phyloP scores from a whole-genome alignment of 2,888 invertebrate species.

The Aelia acuminata region DNA sequence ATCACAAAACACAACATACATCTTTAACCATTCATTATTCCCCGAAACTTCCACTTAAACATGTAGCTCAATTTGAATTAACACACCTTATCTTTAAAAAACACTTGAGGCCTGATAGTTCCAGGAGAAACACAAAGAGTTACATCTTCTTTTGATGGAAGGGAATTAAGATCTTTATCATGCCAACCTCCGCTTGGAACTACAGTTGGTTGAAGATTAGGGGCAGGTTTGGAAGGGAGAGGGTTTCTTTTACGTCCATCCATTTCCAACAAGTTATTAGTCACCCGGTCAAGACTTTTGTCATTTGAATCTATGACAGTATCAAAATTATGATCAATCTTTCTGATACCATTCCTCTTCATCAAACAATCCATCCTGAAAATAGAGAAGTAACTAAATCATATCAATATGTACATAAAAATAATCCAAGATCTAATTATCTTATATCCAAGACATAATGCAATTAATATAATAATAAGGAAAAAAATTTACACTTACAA shows the following conservation, averaged over 20 bases:
- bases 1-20: not conserved
- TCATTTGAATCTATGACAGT: slow-evolving; percentile 63
- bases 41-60: not conserved
- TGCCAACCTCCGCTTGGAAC: slow-evolving; percentile 63
- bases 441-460: not conserved
- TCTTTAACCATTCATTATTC: not conserved
- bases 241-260: slow-evolving; percentile 61
- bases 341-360: slow-evolving; percentile 71
- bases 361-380: slow-evolving; percentile 73
- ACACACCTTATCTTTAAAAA: slow-evolving; percentile 79
- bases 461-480: slow-evolving; percentile 43
- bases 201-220: not conserved
- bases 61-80: not conserved
- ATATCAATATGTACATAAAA: not conserved
- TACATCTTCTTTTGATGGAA: slow-evolving; percentile 70
- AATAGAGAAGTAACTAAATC: slow-evolving; percentile 38
- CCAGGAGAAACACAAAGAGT: slow-evolving; percentile 74
- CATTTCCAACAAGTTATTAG: slow-evolving; percentile 60
- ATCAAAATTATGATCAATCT: slow-evolving; percentile 59
- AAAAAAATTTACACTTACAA: slow-evolving; percentile 61
- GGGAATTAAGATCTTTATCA: slow-evolving; percentile 59
- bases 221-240: not conserved
- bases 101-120: slow-evolving; percentile 85
- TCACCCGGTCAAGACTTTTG: slow-evolving; percentile 62
- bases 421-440: not conserved